Base-by-base conservation (phyloP, 1,140 invertebrate species). In the Oscheius sp. region DNA sequence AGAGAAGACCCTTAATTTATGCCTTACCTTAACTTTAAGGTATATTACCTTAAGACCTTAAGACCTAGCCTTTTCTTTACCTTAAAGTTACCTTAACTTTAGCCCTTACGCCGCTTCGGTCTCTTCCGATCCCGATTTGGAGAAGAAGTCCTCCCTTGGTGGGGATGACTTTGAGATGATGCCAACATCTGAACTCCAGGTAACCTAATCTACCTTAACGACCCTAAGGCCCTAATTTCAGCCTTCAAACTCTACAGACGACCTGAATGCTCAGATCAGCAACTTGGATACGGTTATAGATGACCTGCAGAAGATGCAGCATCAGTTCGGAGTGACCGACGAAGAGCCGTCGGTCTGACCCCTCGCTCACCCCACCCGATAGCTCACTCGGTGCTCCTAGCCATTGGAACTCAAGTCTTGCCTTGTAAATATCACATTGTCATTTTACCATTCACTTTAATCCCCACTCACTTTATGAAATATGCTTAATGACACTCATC, bases 251-350 rank as follows among this genome's bases (percentile, higher is more conserved):
- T 77, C 75, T 1, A 55, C 61, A 23, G 76, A 77, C 62, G 76
- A 77, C 32, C 68, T 77, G 55, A 77, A 77, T 45, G 68, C 38
- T 10, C 73, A 77, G 34, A 58, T 78, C n/a, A 59, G 61, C 15
- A 77, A 77, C 38, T 45, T 78, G 20, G 76, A 78, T 45, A 77
- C 69, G 35, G 77, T 78, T 75, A 62, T 78, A 42, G 70, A 62
- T 26, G 76, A 78, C 65, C 59, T 78, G 10, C 76, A 78, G 62
- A 59, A 68, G 32, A 35, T 78, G 15, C 76, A 78, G 20, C 75
- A 77, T 32, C 59, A 78, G 64, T 73, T 78, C 31, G 13, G 29
- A 32, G 13, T 64, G 7, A n/a, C n/a, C n/a, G n/a, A n/a, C n/a
- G n/a, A n/a, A n/a, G n/a, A n/a, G n/a, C n/a, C n/a, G n/a, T n/a